These are phyloP conservation scores for Ardeotis arabs DNA, from an alignment of 2,113 vertebrate genomes.

Conservation along the genomic window DNA sequence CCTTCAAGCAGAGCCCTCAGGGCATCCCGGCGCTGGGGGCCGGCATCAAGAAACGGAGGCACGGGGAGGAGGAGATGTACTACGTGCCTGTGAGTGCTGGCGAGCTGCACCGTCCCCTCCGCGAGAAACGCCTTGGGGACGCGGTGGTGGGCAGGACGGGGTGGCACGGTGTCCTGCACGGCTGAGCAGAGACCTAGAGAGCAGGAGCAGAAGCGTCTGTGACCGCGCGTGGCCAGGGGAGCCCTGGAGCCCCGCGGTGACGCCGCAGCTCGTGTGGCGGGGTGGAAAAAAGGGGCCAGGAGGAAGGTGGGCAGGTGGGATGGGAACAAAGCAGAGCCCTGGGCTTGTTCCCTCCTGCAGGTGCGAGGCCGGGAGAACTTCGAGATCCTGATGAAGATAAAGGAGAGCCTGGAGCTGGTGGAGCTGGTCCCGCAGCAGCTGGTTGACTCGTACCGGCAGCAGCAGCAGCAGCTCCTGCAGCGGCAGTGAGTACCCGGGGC, in stretches of 20 bases:
- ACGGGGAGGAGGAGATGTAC: slow-evolving; percentile 92
- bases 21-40: slow-evolving; percentile 83
- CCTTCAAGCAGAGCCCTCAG: slow-evolving; percentile 92
- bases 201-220: background rate
- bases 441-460: slow-evolving; percentile 93
- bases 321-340: background rate
- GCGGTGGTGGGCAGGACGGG: background rate
- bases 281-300: background rate
- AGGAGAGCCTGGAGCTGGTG: slow-evolving; percentile 94
- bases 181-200: background rate
- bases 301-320: background rate
- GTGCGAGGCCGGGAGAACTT: slow-evolving; percentile 96
- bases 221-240: accelerated
- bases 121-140: background rate
- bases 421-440: slow-evolving; percentile 92
- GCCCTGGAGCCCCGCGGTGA: background rate
- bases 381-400: slow-evolving; percentile 96
- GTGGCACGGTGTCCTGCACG: background rate
- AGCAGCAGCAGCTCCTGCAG: slow-evolving; percentile 95
- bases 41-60: slow-evolving; percentile 88
- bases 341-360: slow-evolving; percentile 63
- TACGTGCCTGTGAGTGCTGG: slow-evolving; percentile 89
- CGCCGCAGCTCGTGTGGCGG: accelerated
- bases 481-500: slow-evolving; percentile 85
- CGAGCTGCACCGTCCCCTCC: background rate